phyloP scores from a whole-genome alignment of 2,797 vertebrate species.

The Zonotrichia albicollis region DNA sequence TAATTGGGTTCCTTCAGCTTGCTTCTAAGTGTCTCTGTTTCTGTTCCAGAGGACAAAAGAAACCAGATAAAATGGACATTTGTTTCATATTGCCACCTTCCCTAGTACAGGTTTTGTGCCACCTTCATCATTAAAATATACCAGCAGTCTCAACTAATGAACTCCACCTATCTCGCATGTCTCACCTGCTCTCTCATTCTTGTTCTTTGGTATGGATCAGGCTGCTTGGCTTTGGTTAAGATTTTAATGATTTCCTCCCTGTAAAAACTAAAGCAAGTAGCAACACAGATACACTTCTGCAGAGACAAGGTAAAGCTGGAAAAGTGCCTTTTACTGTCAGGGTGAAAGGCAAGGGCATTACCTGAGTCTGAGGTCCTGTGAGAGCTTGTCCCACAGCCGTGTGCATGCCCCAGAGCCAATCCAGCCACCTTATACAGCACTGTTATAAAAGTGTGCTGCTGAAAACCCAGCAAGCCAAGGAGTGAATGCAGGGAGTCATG shows the following conservation, averaged over 20 bases:
- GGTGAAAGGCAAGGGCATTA: background rate
- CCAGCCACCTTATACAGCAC: background rate
- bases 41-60: conserved; percentile 34
- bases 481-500: background rate
- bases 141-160: background rate
- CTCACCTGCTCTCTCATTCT: background rate
- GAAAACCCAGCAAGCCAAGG: background rate
- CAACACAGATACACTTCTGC: background rate
- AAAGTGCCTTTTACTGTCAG: background rate
- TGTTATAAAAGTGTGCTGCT: background rate
- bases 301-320: background rate
- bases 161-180: background rate
- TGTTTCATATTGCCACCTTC: background rate
- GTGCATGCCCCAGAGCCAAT: background rate
- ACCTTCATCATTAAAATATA: background rate
- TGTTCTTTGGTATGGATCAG: background rate
- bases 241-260: background rate
- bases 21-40: conserved; percentile 5
- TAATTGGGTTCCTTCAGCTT: conserved; percentile 26
- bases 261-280: background rate
- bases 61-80: conserved; percentile 6
- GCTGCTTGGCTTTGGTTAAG: background rate
- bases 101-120: background rate
- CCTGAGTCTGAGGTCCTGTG: background rate
- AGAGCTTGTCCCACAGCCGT: background rate